Conservation (phyloP, 2,113 vertebrate species). For the Plecturocebus donacophilus region DNA sequence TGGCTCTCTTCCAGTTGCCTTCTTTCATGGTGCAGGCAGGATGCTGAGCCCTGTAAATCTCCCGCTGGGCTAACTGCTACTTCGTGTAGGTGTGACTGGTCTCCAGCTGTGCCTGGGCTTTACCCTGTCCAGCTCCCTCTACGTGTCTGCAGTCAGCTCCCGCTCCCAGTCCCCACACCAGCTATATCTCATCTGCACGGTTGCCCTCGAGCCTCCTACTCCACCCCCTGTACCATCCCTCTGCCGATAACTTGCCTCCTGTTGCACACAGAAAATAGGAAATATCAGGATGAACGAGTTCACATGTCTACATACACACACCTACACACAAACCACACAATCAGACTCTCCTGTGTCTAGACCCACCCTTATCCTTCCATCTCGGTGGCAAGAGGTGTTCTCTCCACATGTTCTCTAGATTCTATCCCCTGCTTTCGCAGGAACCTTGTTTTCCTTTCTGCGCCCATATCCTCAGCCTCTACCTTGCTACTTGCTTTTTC, state of each 20-base stretch:
- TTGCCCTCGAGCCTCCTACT: not conserved
- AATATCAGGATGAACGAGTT: not conserved
- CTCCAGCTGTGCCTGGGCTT: not conserved
- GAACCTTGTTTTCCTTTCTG: not conserved
- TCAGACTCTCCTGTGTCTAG: not conserved
- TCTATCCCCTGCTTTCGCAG: not conserved
- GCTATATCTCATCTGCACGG: not conserved
- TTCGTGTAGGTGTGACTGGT: not conserved
- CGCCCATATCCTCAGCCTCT: not conserved
- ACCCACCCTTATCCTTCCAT: not conserved
- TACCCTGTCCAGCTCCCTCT: not conserved
- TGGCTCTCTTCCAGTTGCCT: not conserved
- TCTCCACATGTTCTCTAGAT: not conserved
- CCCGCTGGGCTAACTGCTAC: not conserved
- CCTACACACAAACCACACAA: not conserved
- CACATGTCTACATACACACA: not conserved
- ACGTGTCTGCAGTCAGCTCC: not conserved
- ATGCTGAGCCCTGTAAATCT: not conserved
- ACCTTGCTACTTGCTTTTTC: not conserved
- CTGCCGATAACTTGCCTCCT: not conserved
- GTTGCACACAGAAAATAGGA: not conserved
- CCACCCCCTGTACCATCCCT: not conserved
- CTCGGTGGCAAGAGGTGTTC: not conserved
- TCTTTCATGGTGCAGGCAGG: not conserved
- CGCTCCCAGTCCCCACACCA: not conserved